These are phyloP conservation scores for Ormyrus pomaceus DNA, from an alignment of 2,888 invertebrate genomes.

Conservation along the genomic window DNA sequence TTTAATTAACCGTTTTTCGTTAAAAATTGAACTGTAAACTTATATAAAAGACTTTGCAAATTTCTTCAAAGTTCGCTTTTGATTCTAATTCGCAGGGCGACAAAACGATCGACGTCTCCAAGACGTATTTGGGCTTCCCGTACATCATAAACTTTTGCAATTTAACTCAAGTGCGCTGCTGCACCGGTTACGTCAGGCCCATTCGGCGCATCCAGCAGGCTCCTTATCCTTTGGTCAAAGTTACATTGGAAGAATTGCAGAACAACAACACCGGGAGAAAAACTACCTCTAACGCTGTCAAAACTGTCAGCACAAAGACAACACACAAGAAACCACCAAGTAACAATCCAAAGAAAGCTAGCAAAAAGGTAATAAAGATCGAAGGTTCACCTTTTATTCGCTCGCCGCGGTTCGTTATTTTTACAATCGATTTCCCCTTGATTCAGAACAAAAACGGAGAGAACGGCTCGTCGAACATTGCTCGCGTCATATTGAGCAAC, in stretches of 20 bases:
- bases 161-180: constrained; percentile 85
- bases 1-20: too few species aligned
- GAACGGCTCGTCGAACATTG: constrained; percentile 81
- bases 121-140: constrained; percentile 82
- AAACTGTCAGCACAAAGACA: constrained; percentile 66
- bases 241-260: constrained; percentile 77
- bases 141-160: constrained; percentile 87
- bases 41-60: too few species aligned
- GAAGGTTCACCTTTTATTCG: too few species aligned
- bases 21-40: too few species aligned
- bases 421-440: too few species aligned
- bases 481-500: constrained; percentile 87
- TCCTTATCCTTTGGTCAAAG: constrained; percentile 88
- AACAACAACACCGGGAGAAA: constrained; percentile 57
- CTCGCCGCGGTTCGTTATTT: too few species aligned
- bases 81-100: constrained; percentile 77
- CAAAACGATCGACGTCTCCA: constrained; percentile 84
- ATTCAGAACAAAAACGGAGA: constrained; percentile 73
- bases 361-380: constrained; percentile 68
- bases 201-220: constrained; percentile 87
- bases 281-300: constrained; percentile 61
- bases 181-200: constrained; percentile 83
- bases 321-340: constrained; percentile 69
- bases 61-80: too few species aligned
- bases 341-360: constrained; percentile 73